Evolutionary conservation across 1,140 invertebrate species (phyloP).

Genomic region (Macrobrachium rosenbergii): DNA sequence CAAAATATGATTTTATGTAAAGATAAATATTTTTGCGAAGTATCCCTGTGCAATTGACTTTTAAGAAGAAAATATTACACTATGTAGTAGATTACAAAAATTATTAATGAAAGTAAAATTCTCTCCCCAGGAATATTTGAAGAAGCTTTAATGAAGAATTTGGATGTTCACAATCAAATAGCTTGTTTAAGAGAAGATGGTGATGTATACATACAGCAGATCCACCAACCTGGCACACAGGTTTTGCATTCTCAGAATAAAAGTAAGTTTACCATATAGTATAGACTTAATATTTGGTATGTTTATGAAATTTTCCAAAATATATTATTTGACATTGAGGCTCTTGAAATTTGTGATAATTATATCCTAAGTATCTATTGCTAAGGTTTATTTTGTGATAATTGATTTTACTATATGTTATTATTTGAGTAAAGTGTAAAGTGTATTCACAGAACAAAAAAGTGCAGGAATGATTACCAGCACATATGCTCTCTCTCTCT

Average conservation of each 20-base stretch:
- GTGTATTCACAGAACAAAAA: no score
- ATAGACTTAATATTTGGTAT: neutral
- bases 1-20: no score
- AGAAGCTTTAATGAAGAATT: conserved; percentile 17
- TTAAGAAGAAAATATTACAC: neutral
- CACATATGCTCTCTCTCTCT: no score
- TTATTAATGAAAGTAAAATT: neutral
- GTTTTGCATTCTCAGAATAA: neutral
- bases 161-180: conserved; percentile 28
- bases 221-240: conserved; percentile 33
- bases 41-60: neutral
- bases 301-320: neutral
- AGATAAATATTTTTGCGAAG: neutral
- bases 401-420: no score
- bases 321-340: neutral
- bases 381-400: no score
- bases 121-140: conserved; percentile 33
- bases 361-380: no score
- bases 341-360: neutral
- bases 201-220: conserved; percentile 21
- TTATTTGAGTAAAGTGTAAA: no score
- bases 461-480: no score
- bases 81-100: neutral
- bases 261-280: neutral
- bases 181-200: conserved; percentile 29